Evolutionary conservation across 2,113 vertebrate genomes (phyloP).

Genomic region (Synodontis membranacea): DNA sequence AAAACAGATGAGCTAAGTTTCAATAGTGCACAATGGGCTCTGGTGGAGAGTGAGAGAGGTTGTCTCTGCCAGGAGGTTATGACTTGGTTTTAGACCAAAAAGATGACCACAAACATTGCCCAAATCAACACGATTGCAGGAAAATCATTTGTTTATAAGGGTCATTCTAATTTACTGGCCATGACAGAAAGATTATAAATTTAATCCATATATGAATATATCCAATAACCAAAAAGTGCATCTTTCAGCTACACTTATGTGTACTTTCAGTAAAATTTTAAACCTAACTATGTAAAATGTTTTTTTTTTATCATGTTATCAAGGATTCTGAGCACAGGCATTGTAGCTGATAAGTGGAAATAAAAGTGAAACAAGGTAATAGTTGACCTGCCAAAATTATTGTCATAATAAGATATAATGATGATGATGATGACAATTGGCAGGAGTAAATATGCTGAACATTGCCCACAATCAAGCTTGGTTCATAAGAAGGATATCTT

Average conservation of each 20-base stretch:
- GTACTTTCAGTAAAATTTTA: background rate
- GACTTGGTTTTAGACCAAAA: too few species aligned
- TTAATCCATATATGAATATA: background rate
- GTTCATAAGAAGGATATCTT: background rate
- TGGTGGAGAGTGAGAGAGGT: too few species aligned
- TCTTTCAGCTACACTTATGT: background rate
- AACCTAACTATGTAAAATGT: background rate
- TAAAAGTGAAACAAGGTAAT: background rate
- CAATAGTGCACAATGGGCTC: too few species aligned
- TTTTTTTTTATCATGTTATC: background rate
- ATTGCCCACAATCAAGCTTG: conserved; percentile 2
- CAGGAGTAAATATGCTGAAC: background rate
- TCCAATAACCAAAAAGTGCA: background rate
- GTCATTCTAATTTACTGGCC: background rate
- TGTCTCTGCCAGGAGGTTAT: too few species aligned
- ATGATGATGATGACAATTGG: background rate
- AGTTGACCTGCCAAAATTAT: background rate
- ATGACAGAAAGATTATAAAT: background rate
- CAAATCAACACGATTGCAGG: too few species aligned
- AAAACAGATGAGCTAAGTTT: too few species aligned
- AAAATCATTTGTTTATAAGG: too few species aligned
- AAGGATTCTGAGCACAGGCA: background rate
- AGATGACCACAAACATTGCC: too few species aligned
- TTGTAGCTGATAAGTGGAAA: background rate
- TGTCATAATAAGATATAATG: conserved; percentile 24